Evolutionary conservation across 1,140 invertebrate species (phyloP), one percentile per base, ranked within the genome.

Genomic region (Drosophila repleta): DNA sequence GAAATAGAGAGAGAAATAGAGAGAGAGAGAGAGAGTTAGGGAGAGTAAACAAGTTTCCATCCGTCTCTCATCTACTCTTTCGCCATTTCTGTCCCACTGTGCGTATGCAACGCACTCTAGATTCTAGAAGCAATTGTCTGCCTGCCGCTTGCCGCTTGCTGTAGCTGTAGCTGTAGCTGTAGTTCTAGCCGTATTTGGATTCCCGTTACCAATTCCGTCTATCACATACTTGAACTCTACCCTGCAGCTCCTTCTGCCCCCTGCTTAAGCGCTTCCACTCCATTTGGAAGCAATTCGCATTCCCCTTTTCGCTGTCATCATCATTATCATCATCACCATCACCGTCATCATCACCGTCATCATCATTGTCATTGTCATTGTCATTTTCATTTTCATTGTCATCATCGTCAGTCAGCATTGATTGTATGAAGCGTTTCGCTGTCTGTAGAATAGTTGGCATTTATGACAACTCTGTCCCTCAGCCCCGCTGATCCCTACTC

Each of bases 401-500:
- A 65, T 75, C 56, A 68, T 62, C 62, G 53, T 65, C n/a, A n/a
- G 29, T 8, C 73, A 75, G 71, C 74, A 70, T 70, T 74, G 75
- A 77, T 74, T 74, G 71, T 74, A 66, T 46, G 66, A 65, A 74
- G 58, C 48, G 37, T 43, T 63, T 35, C 32, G 32, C 32, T 35
- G 32, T 35, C 66, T 76, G 58, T 69, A 73, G 60, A 76, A 77
- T 70, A 77, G 56, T 71, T 75, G 75, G 53, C 66, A 75, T 71
- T 71, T 77, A 74, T 70, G 70, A 24, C 24, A 45, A 13, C 57
- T 46, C 21, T n/a, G n/a, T n/a, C 53, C 5, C 29, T 10, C 8
- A 24, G 4, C 24, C 24, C 29, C 29, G 6, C 29, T 29, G 29
- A 29, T 29, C 29, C n/a, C 53, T 5, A 7, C 4, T 20, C 15